Evolutionary conservation across 2,888 invertebrate species (phyloP).

Genomic region (Caenorhabditis japonica): DNA sequence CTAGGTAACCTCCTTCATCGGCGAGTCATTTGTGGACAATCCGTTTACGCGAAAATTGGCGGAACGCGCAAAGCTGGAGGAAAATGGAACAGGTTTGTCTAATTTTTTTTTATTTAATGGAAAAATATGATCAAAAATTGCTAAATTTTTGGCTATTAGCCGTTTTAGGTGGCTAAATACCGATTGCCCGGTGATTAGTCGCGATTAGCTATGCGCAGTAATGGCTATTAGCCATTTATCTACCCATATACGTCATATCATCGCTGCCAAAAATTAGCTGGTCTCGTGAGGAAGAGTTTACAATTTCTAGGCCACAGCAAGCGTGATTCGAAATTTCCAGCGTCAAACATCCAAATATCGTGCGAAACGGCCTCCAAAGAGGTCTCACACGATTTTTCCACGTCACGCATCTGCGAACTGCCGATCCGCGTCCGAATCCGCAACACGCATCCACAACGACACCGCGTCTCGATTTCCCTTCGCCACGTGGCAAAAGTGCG

Average conservation of each 20-base stretch:
- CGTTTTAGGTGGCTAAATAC: not conserved
- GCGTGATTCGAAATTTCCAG: slow-evolving; percentile 9
- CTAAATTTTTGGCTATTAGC: not conserved
- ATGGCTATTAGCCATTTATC: no score
- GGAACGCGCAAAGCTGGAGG: not conserved
- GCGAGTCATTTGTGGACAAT: slow-evolving; percentile 57
- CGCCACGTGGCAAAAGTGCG: slow-evolving; percentile 23
- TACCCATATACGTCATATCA: no score
- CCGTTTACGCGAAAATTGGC: slow-evolving; percentile 37
- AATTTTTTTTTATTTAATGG: no score
- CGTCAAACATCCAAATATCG: slow-evolving; percentile 18
- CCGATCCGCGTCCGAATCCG: slow-evolving; percentile 21
- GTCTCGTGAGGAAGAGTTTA: no score
- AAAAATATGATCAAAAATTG: not conserved
- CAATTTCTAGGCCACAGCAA: no score
- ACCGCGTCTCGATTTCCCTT: slow-evolving; percentile 8
- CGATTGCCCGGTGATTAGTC: no score
- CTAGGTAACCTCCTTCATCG: slow-evolving; percentile 54
- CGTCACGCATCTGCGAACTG: slow-evolving; percentile 26
- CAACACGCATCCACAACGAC: slow-evolving; percentile 22
- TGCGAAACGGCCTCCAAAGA: slow-evolving; percentile 15
- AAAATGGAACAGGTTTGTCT: not conserved
- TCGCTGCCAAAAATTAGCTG: no score
- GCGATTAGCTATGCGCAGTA: no score
- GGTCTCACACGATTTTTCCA: slow-evolving; percentile 34